phyloP scores from a whole-genome alignment of 1,140 invertebrate species.

The Macrosteles quadrilineatus region DNA sequence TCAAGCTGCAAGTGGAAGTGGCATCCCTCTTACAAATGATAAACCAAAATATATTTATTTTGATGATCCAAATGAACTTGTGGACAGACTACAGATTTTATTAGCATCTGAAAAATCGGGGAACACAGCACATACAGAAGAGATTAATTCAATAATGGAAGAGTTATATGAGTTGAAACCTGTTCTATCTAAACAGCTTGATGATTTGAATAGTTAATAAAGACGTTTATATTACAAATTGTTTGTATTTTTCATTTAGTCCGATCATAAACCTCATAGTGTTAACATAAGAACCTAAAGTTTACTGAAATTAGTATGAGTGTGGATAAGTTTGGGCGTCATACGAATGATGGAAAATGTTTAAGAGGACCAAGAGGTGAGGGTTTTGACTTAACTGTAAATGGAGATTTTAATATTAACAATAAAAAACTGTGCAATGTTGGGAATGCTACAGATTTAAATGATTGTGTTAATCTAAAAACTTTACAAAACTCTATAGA shows the following conservation, averaged over 20 bases:
- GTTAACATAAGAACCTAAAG: too few relatives aligned
- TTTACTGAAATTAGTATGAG: background rate
- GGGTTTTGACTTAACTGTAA: background rate
- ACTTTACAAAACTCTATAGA: background rate
- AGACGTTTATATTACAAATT: too few relatives aligned
- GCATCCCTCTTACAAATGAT: background rate
- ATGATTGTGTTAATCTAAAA: background rate
- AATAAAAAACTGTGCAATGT: slow-evolving; percentile 11
- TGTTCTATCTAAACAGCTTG: too few relatives aligned
- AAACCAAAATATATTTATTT: background rate
- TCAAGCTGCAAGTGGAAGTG: background rate
- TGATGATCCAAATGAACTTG: slow-evolving; percentile 21
- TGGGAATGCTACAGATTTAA: background rate
- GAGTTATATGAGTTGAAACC: background rate
- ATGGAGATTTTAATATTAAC: background rate
- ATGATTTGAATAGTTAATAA: background rate
- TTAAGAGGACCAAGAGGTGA: slow-evolving; percentile 2
- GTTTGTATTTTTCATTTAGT: background rate
- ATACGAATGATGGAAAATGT: background rate
- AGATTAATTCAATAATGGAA: slow-evolving; percentile 9
- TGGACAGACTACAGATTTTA: background rate
- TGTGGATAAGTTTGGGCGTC: slow-evolving; percentile 12
- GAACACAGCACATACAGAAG: background rate
- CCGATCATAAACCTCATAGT: background rate
- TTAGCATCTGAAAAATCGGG: slow-evolving; percentile 6